Evolutionary conservation across 1,140 invertebrate genomes (phyloP), one percentile per base, ranked within the genome.

Genomic region (Caenorhabditis tropicalis): DNA sequence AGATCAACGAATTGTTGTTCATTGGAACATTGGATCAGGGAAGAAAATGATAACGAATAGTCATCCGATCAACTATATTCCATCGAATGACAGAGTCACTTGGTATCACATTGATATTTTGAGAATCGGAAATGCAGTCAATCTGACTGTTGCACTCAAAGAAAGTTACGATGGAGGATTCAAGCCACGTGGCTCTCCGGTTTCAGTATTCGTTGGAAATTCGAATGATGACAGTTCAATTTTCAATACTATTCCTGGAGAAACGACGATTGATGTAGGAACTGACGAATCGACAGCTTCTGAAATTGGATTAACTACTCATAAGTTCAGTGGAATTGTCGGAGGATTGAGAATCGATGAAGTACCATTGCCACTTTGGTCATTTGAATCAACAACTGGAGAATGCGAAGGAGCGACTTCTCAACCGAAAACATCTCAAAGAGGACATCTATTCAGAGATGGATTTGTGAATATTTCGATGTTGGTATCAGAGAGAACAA

Each of bases 391-490:
- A 24, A 79, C 85, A 3, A 84, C 86, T 48, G 88, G 87, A 39
- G 82, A 88, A 51, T 91, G 90, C 79, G 89, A 90, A n/a, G 90
- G 90, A 27, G 85, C 87, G 2, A 58, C 83, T n/a, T 85, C 87
- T 9, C 87, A 86, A 6, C 84, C 88, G 60, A 48, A 49, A 12
- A 65, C 81, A 9, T 82, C 84, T 10, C 53, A 53, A 15, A 65
- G 82, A 51, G 90, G 90, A 19, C 87, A 91, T 56, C 88, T 91
- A 83, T 91, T 91, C 87, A 88, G 89, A 48, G 87, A 91, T 84
- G 90, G 90, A 36, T 91, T 89, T 79, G 90, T 90, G 4, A 86
- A 90, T 36, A 74, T 91, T 33, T 84, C 82, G n/a, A 83, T 88
- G 81, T 48, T 82, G 7, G 86, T 88, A n/a, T 79, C 53, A n/a